Evolutionary conservation across 2,888 invertebrate species (phyloP).

Genomic region (Adela reaumurella): DNA sequence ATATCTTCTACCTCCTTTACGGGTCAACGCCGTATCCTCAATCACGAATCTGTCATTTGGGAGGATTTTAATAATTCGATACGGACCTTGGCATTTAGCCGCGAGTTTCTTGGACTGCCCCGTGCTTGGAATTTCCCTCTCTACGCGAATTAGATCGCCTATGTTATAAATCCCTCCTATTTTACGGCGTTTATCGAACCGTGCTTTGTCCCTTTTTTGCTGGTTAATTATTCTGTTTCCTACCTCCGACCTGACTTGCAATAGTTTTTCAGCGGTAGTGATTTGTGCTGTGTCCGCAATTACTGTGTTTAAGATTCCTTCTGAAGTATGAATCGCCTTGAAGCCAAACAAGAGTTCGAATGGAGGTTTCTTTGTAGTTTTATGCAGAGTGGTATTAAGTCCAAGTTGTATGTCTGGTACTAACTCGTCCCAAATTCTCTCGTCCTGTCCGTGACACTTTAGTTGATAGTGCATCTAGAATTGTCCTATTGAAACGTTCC

Average conservation of each 20-base stretch:
- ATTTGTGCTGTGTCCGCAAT: slow-evolving; percentile 4
- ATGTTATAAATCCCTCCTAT: too few relatives aligned
- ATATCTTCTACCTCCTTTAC: too few relatives aligned
- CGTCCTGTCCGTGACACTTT: slow-evolving; percentile 3
- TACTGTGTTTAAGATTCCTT: slow-evolving; percentile 9
- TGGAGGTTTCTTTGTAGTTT: slow-evolving; percentile 10
- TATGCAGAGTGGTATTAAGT: slow-evolving; percentile 3
- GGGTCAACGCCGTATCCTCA: too few relatives aligned
- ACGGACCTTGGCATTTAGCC: slow-evolving; percentile 3
- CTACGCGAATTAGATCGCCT: too few relatives aligned
- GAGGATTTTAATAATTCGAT: too few relatives aligned
- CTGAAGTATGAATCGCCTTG: slow-evolving; percentile 7
- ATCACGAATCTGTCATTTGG: too few relatives aligned
- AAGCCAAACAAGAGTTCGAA: slow-evolving; percentile 12
- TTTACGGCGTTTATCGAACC: slow-evolving; percentile 7
- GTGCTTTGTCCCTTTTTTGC: slow-evolving; percentile 6
- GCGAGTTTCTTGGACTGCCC: slow-evolving; percentile 5
- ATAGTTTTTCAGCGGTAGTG: neutral
- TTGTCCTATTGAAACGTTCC: slow-evolving; percentile 13
- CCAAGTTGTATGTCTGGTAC: slow-evolving; percentile 4
- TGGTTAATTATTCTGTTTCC: slow-evolving; percentile 5
- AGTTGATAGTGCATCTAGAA: slow-evolving; percentile 4
- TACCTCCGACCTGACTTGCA: slow-evolving; percentile 6
- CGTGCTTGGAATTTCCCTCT: neutral
- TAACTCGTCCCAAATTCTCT: slow-evolving; percentile 4